Conservation (phyloP, 2,113 vertebrate genomes). For the Syngnathus scovelli region DNA sequence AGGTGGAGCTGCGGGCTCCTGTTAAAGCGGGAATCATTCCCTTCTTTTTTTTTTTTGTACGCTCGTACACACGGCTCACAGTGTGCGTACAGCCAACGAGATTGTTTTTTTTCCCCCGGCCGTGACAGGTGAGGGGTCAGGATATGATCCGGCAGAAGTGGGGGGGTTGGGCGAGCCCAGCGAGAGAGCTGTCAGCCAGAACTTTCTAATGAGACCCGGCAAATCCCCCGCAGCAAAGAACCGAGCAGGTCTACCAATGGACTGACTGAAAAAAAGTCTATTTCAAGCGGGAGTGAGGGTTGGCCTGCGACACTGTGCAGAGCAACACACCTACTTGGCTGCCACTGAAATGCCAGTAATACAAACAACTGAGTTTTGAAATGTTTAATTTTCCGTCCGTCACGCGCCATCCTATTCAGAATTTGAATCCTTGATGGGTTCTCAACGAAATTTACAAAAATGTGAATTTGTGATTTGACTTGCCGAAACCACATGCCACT, state of each 20-base stretch:
- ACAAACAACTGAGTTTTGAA: too few relatives aligned
- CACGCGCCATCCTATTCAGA: too few relatives aligned
- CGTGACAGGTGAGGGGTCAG: slow-evolving; percentile 44
- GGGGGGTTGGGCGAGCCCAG: slow-evolving; percentile 4
- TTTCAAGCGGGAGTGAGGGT: background rate
- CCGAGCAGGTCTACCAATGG: background rate
- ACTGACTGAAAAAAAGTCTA: background rate
- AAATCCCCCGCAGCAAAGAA: slow-evolving; percentile 37
- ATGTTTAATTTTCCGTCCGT: too few relatives aligned
- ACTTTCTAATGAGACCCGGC: slow-evolving; percentile 51
- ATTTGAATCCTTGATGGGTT: too few relatives aligned
- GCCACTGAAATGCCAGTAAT: too few relatives aligned
- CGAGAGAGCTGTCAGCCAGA: slow-evolving; percentile 20
- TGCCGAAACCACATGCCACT: too few relatives aligned
- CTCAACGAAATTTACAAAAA: too few relatives aligned
- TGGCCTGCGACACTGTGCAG: background rate
- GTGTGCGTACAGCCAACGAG: slow-evolving; percentile 3
- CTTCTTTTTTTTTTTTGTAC: slow-evolving; percentile 5
- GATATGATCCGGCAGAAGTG: slow-evolving; percentile 15
- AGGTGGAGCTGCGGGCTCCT: slow-evolving; percentile 11
- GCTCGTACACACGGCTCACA: slow-evolving; percentile 1
- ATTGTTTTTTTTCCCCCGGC: slow-evolving; percentile 23
- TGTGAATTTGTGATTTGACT: too few relatives aligned
- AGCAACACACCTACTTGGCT: too few relatives aligned
- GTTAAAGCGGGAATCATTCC: slow-evolving; percentile 23